A percentile compares a stretch with the other conserved stretches of the same genome.
phyloP scores from a whole-genome alignment of 2,113 vertebrate species.

The Balaeniceps rex region DNA sequence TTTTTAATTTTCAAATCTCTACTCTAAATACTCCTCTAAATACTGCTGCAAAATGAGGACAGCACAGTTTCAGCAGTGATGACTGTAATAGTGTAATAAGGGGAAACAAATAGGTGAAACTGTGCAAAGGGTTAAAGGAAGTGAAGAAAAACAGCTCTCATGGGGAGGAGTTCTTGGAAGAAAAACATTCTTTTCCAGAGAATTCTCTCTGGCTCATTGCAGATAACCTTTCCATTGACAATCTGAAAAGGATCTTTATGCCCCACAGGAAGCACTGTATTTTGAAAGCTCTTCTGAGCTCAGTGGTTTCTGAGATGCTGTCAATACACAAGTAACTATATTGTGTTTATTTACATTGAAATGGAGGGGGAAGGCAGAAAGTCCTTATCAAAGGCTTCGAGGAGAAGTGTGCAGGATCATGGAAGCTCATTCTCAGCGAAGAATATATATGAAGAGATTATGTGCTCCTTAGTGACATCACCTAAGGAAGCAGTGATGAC shows the following conservation, averaged over 20 bases:
- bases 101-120: neutral
- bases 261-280: neutral
- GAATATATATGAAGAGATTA: neutral
- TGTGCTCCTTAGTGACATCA: neutral
- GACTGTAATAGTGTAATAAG: neutral
- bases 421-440: neutral
- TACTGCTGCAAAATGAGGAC: neutral
- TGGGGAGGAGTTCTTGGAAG: neutral
- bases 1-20: neutral
- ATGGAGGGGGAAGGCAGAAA: neutral
- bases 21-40: neutral
- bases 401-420: neutral
- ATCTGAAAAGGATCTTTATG: neutral
- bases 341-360: neutral
- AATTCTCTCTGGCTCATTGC: neutral
- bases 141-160: neutral
- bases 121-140: neutral
- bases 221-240: constrained; percentile 2
- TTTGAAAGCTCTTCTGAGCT: neutral
- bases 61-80: neutral
- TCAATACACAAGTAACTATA: neutral
- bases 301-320: neutral
- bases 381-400: neutral
- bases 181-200: neutral
- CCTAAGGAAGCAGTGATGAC: neutral